A percentile compares a stretch with the other conserved stretches of the same genome.
Conservation (phyloP, 37 sponge, comb jelly and placozoan species). For the Mnemiopsis leidyi region DNA sequence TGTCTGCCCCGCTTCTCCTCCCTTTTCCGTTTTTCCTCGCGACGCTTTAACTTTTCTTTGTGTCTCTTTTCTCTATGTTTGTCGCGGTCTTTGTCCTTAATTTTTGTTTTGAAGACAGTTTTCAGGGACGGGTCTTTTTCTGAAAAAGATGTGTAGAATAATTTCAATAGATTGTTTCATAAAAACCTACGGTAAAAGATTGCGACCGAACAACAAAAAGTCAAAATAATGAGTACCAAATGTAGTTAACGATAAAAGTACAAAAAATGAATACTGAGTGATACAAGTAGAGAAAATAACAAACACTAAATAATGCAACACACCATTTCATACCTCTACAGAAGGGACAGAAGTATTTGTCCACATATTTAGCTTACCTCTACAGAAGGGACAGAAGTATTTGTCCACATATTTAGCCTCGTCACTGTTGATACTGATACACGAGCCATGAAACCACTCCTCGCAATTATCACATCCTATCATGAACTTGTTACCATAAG, state of each 20-base stretch:
- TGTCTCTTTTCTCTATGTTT: not conserved
- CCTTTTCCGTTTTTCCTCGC: not conserved
- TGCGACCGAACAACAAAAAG: no score
- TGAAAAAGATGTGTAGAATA: not conserved
- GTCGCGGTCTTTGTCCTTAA: not conserved
- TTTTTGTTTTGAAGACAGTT: slow-evolving; percentile 42
- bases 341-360: slow-evolving; percentile 41
- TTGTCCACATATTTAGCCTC: slow-evolving; percentile 40
- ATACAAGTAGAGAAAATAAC: no score
- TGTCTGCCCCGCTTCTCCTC: not conserved
- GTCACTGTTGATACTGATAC: slow-evolving; percentile 36
- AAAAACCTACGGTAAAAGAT: no score
- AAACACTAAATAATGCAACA: no score
- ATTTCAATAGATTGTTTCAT: no score
- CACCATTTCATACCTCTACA: no score
- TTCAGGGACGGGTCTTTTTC: slow-evolving; percentile 41
- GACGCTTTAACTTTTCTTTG: slow-evolving; percentile 33
- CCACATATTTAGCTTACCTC: slow-evolving; percentile 56
- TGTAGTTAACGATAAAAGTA: not conserved
- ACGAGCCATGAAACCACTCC: slow-evolving; percentile 62
- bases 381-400: slow-evolving; percentile 48
- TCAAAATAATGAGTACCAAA: no score
- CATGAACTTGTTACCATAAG: slow-evolving; percentile 63
- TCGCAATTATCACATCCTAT: slow-evolving; percentile 52
- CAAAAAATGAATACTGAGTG: not conserved